A percentile compares a stretch with the other conserved stretches of the same genome.
These are phyloP conservation scores for Polydrusus cervinus DNA, from an alignment of 2,888 invertebrate genomes.

Conservation along the genomic window DNA sequence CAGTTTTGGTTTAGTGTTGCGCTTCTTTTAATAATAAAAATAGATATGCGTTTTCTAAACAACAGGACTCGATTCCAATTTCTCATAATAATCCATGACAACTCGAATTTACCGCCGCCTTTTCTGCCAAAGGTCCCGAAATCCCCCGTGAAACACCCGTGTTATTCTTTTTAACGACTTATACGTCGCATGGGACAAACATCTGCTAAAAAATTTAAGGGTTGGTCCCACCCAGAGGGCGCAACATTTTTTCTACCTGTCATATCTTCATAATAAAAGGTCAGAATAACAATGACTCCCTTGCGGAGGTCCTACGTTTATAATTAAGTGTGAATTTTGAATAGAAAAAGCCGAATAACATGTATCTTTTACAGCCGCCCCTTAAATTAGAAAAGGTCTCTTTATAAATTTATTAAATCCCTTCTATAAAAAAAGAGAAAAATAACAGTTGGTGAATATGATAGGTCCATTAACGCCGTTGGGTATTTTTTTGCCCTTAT, in stretches of 20 bases:
- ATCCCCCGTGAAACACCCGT: conserved; percentile 47
- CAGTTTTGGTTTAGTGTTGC: too few species aligned
- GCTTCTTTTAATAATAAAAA: conserved; percentile 2
- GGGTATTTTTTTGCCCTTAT: conserved; percentile 12
- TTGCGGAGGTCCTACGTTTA: conserved; percentile 42
- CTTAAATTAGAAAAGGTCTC: conserved; percentile 36
- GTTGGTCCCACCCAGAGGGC: conserved; percentile 45
- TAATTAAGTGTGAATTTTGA: conserved; percentile 51
- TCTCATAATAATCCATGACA: conserved; percentile 41
- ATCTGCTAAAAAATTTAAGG: conserved; percentile 50
- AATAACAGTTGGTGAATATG: conserved; percentile 46
- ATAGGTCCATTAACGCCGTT: conserved; percentile 35
- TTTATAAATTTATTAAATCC: conserved; percentile 39
- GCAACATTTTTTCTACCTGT: conserved; percentile 51
- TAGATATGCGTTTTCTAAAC: conserved; percentile 4
- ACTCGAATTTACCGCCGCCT: conserved; percentile 25
- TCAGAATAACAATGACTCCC: conserved; percentile 41
- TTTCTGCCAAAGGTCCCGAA: conserved; percentile 33
- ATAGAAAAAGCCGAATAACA: conserved; percentile 39
- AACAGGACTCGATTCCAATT: conserved; percentile 22
- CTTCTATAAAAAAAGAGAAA: conserved; percentile 29
- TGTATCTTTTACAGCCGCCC: conserved; percentile 47
- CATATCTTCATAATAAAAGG: conserved; percentile 52
- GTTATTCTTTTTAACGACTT: conserved; percentile 43
- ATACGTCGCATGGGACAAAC: conserved; percentile 40